Evolutionary conservation across 1,140 invertebrate species (phyloP), one percentile per base, ranked within the genome.

Genomic region (Heliconius melpomene): DNA sequence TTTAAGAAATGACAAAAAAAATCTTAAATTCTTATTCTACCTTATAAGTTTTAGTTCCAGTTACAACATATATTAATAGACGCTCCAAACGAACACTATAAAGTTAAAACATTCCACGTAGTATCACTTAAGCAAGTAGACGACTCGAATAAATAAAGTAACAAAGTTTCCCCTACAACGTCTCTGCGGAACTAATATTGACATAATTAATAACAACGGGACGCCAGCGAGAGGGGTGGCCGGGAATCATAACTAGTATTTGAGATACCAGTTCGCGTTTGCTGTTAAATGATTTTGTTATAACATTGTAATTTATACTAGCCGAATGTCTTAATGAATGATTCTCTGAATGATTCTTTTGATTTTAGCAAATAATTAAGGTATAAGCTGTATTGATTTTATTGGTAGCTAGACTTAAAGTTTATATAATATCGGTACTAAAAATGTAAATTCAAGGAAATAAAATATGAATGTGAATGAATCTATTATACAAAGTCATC

Each of bases 161-260:
- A 75, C 74, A 75, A 75, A 76, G 75, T 76, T 76, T 76, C 75
- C 36, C 60, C 66, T 76, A 76, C 75, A 70, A 66, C 75, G 75
- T 76, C 75, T 70, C 75, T 23, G 36, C 57, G 57, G 57, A 46
- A 76, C 75, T 60, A 76, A 76, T 76, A 76, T 76, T 70, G 75
- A 76, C 75, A 70, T 76, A 70, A 76, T 76, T 70, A 76, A 76
- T 76, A 76, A 66, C 57, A 76, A 66, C 23, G 36, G 57, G 60
- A 26, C 75, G 54, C 13, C 52, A 2, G 36, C 20, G 57, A 76
- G 75, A n/a, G 36, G 13, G 52, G 36, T 26, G 23, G 54, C 52
- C 29, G 18, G 26, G 54, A 76, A 40, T 57, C 57, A 70, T 76
- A 76, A 76, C 75, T 66, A 70, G 46, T 46, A 23, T 50, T 76